Evolutionary conservation across 2,113 vertebrate genomes (phyloP), one percentile per base, ranked within the genome.

Genomic region (Hemiscyllium ocellatum): DNA sequence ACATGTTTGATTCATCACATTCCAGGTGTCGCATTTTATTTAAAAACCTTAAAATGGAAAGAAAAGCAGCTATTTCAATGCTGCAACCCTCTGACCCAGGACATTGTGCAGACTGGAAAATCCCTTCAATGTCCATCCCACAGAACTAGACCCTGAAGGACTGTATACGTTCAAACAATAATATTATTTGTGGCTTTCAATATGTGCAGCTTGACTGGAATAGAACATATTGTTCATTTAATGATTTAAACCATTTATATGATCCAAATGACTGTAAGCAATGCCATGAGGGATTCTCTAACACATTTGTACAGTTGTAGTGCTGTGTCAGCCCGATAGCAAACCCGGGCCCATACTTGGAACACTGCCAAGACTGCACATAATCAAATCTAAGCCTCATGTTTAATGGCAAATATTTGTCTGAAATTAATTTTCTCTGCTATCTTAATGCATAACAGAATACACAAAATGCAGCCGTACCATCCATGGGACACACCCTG

Each of bases 361-460:
- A 83, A 20, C 13, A 42, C 13, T 17, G 78, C n/a, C 78, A 37
- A 37, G n/a, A 1, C n/a, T 42, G 33, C 76, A 80, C 4, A 80
- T n/a, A 37, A 80, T 80, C 72, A 78, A 78, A 78, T n/a, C 76
- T 83, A 83, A 83, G n/a, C 78, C 78, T 83, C 78, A 83, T 83
- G n/a, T 83, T 83, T 42, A 83, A 37, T 37, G 78, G 33, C 78
- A 83, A 83, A 83, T 83, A 83, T 83, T 37, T 83, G 78, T 83
- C 78, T 83, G 78, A 83, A 83, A 83, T 42, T 83, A 83, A 83
- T 83, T 83, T 83, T 83, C 78, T 20, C 70, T 19, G n/a, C 78
- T 83, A 37, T 37, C 78, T 83, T 83, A 83, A 83, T 83, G 78
- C 78, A 17, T 17, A 83, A 42, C n/a, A 37, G n/a, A 42, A 42